Evolutionary conservation across 2,888 invertebrate species (phyloP).

Genomic region (Luffia ferchaultella): DNA sequence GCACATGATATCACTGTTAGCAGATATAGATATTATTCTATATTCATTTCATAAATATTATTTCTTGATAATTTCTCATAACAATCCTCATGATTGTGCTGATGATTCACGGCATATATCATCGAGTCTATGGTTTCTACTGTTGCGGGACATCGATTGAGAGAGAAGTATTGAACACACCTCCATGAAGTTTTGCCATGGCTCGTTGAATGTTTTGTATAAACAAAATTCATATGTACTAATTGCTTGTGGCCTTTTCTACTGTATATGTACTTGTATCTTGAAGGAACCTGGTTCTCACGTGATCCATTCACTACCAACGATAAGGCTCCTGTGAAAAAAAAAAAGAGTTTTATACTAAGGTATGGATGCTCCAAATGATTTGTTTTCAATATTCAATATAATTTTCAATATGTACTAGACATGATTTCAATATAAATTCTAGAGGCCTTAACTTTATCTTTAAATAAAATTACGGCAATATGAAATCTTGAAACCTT

Average conservation of each 20-base stretch:
- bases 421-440: neutral
- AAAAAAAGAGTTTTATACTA: neutral
- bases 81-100: slow-evolving; percentile 59
- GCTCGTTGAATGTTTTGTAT: slow-evolving; percentile 60
- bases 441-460: too few species aligned
- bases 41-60: slow-evolving; percentile 56
- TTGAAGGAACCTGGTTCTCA: slow-evolving; percentile 42
- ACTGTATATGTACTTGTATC: slow-evolving; percentile 60
- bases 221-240: slow-evolving; percentile 61
- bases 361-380: too few species aligned
- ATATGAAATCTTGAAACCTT: too few species aligned
- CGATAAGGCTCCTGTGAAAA: slow-evolving; percentile 49
- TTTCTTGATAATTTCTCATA: slow-evolving; percentile 51
- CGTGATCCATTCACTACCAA: slow-evolving; percentile 47
- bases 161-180: slow-evolving; percentile 59
- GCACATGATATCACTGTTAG: too few species aligned
- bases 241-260: slow-evolving; percentile 62
- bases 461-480: too few species aligned
- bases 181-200: slow-evolving; percentile 62
- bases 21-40: neutral
- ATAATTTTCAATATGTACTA: too few species aligned
- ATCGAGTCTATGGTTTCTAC: slow-evolving; percentile 57
- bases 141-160: slow-evolving; percentile 60
- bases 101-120: slow-evolving; percentile 57
- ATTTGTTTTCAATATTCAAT: too few species aligned